A percentile compares a stretch with the other conserved stretches of the same genome.
These are phyloP conservation scores for Cataglyphis cursor DNA, from an alignment of 2,888 invertebrate species.

Conservation along the genomic window DNA sequence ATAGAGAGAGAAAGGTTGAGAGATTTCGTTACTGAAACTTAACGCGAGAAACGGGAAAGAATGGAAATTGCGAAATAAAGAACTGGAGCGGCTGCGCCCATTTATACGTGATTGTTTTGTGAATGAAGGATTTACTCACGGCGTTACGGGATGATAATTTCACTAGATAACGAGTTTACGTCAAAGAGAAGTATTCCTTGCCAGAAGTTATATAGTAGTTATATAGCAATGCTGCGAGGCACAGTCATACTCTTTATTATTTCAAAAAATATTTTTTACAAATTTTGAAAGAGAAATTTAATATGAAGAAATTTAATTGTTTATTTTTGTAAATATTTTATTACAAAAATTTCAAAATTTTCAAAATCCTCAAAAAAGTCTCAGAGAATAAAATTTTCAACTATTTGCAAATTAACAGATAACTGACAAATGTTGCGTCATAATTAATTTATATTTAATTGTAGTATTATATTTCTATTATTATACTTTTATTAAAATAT, in stretches of 20 bases:
- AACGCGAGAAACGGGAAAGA: slow-evolving; percentile 33
- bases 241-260: neutral
- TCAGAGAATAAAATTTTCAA: neutral
- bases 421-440: neutral
- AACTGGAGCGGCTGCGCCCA: slow-evolving; percentile 25
- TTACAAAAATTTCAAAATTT: neutral
- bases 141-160: slow-evolving; percentile 47
- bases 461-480: too few relatives aligned
- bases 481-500: too few relatives aligned
- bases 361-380: neutral
- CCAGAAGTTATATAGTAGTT: slow-evolving; percentile 29
- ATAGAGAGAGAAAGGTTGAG: neutral
- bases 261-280: neutral
- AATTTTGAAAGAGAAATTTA: neutral
- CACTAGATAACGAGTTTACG: slow-evolving; percentile 38
- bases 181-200: slow-evolving; percentile 10
- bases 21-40: slow-evolving; percentile 36
- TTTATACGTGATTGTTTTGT: slow-evolving; percentile 40
- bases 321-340: neutral
- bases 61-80: slow-evolving; percentile 41
- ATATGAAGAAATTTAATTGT: neutral
- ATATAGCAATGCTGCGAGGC: neutral
- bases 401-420: neutral
- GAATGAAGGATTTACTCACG: slow-evolving; percentile 48
- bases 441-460: neutral